Percentiles rank a stretch among this genome's conserved stretches.
Conservation (phyloP, 2,888 invertebrate species). For the Cryptus viduatorius region DNA sequence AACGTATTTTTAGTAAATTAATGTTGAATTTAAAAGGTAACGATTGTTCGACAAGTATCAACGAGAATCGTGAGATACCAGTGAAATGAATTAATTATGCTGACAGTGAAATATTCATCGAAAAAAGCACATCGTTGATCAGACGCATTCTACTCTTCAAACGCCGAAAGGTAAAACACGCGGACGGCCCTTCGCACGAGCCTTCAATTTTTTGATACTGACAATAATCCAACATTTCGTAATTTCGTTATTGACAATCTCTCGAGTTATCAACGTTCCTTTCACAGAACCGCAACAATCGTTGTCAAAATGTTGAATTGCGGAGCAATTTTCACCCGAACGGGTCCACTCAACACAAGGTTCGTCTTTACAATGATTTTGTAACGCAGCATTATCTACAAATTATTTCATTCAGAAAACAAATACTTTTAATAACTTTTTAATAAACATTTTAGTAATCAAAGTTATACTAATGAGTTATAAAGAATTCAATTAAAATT, state of each 20-base stretch:
- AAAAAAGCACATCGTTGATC: conserved; percentile 9
- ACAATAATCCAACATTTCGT: background rate
- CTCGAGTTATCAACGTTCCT: background rate
- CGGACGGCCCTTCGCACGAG: conserved; percentile 10
- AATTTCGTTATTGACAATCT: background rate
- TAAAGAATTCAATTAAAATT: background rate
- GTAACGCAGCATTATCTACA: conserved; percentile 31
- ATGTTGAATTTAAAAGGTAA: background rate
- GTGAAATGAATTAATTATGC: background rate
- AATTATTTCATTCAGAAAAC: background rate
- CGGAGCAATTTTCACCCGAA: conserved; percentile 60
- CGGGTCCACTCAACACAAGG: conserved; percentile 59
- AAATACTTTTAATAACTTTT: background rate
- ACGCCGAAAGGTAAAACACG: conserved; percentile 13
- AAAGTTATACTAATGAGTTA: background rate
- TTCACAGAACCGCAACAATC: conserved; percentile 4
- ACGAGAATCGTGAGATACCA: background rate
- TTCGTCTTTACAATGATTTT: conserved; percentile 18
- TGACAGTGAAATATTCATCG: conserved; percentile 24
- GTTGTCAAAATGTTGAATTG: conserved; percentile 63
- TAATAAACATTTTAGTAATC: background rate
- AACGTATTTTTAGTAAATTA: background rate
- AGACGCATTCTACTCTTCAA: background rate
- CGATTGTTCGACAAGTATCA: background rate
- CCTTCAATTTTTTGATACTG: background rate